A percentile compares a stretch with the other conserved stretches of the same genome.
Evolutionary conservation across 2,888 invertebrate species (phyloP).

Genomic region (Cancer borealis): DNA sequence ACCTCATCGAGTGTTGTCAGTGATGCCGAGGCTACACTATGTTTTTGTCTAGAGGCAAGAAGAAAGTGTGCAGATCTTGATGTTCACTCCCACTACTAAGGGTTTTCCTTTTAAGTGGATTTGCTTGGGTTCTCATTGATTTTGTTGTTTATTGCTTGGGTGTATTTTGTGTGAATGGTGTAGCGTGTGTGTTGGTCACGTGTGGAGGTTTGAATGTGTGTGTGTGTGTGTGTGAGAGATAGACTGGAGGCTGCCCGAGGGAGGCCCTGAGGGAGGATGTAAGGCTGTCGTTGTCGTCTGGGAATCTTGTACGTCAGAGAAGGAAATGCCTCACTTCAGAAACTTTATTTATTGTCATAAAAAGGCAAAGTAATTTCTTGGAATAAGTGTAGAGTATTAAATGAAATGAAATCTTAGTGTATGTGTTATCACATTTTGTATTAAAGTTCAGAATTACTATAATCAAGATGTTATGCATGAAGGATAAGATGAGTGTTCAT

Average conservation of each 20-base stretch:
- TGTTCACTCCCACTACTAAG: conserved; percentile 35
- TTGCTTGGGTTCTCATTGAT: not conserved
- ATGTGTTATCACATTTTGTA: not conserved
- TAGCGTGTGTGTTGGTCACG: no score
- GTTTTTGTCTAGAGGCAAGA: conserved; percentile 54
- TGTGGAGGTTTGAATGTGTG: not conserved
- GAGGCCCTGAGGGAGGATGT: not conserved
- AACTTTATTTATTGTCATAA: not conserved
- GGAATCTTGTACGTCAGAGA: not conserved
- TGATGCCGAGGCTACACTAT: conserved; percentile 54
- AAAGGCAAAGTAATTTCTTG: not conserved
- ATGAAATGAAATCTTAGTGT: not conserved
- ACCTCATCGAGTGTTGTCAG: conserved; percentile 70
- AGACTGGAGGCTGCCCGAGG: not conserved
- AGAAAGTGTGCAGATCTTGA: not conserved
- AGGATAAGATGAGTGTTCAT: not conserved
- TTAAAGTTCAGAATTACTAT: not conserved
- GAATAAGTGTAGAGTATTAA: conserved; percentile 15
- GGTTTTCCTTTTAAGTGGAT: not conserved
- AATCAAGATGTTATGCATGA: not conserved
- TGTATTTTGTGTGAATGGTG: not conserved
- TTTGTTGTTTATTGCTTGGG: not conserved
- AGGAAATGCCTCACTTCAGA: not conserved
- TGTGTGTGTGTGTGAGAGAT: not conserved
- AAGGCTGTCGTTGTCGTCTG: conserved; percentile 16